These are phyloP conservation scores for Loris lydekkerianus DNA, from an alignment of 2,797 vertebrate species.

Conservation along the genomic window DNA sequence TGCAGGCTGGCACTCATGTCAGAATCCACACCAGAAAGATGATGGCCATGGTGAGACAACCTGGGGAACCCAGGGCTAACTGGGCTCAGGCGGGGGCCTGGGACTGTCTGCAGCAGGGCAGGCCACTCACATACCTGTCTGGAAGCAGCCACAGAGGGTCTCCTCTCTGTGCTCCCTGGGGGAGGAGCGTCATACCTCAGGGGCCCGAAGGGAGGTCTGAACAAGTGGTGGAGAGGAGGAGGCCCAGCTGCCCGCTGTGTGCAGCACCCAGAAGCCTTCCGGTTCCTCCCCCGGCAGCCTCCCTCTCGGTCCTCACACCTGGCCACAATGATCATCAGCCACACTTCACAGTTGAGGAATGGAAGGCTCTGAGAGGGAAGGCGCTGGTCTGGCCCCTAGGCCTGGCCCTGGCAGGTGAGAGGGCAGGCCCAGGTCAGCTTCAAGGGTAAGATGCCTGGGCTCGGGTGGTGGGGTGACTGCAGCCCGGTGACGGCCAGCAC, in stretches of 20 bases:
- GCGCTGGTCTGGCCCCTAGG: background rate
- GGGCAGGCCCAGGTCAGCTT: background rate
- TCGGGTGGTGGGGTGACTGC: background rate
- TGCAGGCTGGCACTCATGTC: background rate
- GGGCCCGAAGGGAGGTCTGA: background rate
- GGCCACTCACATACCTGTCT: background rate
- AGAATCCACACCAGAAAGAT: background rate
- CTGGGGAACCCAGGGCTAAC: background rate
- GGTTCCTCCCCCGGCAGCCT: fast-evolving
- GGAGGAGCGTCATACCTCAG: fast-evolving
- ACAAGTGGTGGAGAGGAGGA: background rate
- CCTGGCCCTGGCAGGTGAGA: background rate
- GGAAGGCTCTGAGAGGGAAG: fast-evolving
- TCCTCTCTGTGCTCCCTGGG: background rate
- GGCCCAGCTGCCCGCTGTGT: fast-evolving
- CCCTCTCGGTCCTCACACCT: fast-evolving
- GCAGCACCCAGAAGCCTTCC: background rate
- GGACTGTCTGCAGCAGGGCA: background rate
- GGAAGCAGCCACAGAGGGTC: background rate
- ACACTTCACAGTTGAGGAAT: background rate
- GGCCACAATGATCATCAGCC: background rate
- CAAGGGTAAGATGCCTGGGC: fast-evolving
- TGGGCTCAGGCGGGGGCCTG: fast-evolving
- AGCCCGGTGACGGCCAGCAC: fast-evolving
- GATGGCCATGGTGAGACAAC: background rate